Base-by-base conservation (phyloP, 2,888 invertebrate species). In the Aphidius colemani region DNA sequence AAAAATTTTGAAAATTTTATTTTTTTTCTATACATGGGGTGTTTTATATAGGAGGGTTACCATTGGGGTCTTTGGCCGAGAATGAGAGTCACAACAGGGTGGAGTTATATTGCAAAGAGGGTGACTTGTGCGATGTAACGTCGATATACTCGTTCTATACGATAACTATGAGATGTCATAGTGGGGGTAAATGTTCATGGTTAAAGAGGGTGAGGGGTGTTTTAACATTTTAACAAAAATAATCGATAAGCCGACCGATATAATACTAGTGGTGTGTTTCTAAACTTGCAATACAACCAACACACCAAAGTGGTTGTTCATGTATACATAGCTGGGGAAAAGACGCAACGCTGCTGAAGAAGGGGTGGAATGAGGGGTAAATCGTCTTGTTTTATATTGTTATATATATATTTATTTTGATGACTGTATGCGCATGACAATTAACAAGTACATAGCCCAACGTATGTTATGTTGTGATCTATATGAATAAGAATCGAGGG, bases 111-210 rank as follows among this genome's bases (percentile, higher is more conserved):
- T 41, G 62, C 58, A 59, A 18, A 59, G 67, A 59, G 67, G 61
- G 66, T 63, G 62, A 60, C 49, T 59, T 67, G 66, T 41, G 73
- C 78, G 81, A 81, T 81, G 80, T 79, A 81, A 75, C 81, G 80
- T 81, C 81, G 80, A 81, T 81, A 81, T 77, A 72, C 70, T 62
- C 80, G 81, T 72, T 81, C 81, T 80, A 81, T 81, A 81, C 76
- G 60, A 70, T 70, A 72, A 75, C 75, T 76, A 74, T 75, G 77
- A 73, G 75, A 71, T 75, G 74, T 71, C 71, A 72, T 71, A 75
- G 71, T 76, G 75, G 77, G 76, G 67, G 67, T 30, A 30, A 30
- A 30, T 30, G 30, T 30, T 5, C 30, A 30, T 5, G 3, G 30
- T 30, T 30, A 0, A 45, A 7, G 13, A 51, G 49, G 50, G 57